Evolutionary conservation across 2,888 invertebrate species (phyloP), one percentile per base, ranked within the genome.

Genomic region (Mechanitis messenoides): DNA sequence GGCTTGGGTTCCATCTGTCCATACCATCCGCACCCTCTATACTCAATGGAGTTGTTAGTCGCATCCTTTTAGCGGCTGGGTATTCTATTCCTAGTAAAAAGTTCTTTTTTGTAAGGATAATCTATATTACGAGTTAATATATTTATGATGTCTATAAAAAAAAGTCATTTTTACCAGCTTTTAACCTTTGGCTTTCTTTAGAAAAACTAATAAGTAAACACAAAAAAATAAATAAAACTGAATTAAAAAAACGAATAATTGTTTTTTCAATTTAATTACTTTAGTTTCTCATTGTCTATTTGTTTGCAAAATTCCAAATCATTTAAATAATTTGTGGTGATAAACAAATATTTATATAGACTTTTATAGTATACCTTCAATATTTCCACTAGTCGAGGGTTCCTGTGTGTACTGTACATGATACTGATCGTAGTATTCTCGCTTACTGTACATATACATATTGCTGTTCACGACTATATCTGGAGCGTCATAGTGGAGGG

Each of bases 1-100:
- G 95, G 77, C 95, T 95, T 33, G 95, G 95, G 83, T 95, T 96
- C 96, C 95, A 96, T 65, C 95, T 93, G 71, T 96, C 95, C 85
- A 95, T 94, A 53, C 94, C 92, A 67, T 95, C 95, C 33, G 94
- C 93, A n/a, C 86, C 87, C 38, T 88, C 90, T 35, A 83, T 60
- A 33, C 78, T 74, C 2, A 83, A 68, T 5, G 83, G 76, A 0
- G 78, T 76, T 0, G 81, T 78, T 12, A 86, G 64, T 1, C 88
- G 78, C 87, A 86, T 88, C 33, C 87, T 78, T 60, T 87, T 90
- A 20, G 85, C 77, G 46, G 76, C 80, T 7, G 84, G 88, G 65
- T 85, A 90, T 62, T 90, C 90, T 65, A 84, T 74, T 57, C 78
- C 88, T 89, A 77, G 54, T 6, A 42, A 53, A 60, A 28, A n/a